phyloP scores from a whole-genome alignment of 2,797 vertebrate genomes.

The Mormyrus proboscirostris region DNA sequence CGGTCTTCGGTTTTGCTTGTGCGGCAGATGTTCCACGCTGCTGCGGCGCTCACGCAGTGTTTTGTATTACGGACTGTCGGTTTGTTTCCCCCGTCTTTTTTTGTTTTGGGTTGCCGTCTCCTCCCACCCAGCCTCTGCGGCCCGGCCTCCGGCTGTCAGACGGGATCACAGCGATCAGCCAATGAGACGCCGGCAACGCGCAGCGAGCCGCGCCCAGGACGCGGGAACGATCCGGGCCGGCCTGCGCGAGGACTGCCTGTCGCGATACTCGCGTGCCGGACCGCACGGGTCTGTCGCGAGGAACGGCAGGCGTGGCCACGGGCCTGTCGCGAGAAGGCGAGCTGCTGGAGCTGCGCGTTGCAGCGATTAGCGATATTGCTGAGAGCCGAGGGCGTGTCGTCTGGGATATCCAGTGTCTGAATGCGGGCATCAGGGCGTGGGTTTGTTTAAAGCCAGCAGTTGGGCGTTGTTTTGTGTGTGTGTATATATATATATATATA shows the following conservation, averaged over 20 bases:
- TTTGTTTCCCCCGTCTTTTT: constrained; percentile 17
- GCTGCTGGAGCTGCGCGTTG: background rate
- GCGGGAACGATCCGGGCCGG: background rate
- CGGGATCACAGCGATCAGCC: constrained; percentile 35
- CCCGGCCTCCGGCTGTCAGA: constrained; percentile 48
- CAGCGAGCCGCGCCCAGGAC: background rate
- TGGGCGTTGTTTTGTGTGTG: background rate
- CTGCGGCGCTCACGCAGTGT: constrained; percentile 27
- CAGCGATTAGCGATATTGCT: background rate
- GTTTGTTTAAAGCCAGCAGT: background rate
- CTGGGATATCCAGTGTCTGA: background rate
- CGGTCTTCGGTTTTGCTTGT: constrained; percentile 7
- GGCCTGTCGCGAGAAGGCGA: background rate
- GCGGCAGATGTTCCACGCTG: constrained; percentile 31
- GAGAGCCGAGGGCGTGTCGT: background rate
- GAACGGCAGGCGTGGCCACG: background rate
- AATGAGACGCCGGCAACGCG: constrained; percentile 30
- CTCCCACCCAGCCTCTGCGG: constrained; percentile 28
- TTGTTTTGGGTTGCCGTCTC: constrained; percentile 22
- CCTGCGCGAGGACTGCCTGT: background rate
- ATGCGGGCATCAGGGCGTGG: background rate
- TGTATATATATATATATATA: background rate
- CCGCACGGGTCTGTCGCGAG: background rate
- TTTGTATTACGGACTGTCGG: background rate
- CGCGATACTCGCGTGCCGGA: background rate